A percentile compares a stretch with the other conserved stretches of the same genome.
These are phyloP conservation scores for Falco rusticolus DNA, from an alignment of 2,797 vertebrate species.

Conservation along the genomic window DNA sequence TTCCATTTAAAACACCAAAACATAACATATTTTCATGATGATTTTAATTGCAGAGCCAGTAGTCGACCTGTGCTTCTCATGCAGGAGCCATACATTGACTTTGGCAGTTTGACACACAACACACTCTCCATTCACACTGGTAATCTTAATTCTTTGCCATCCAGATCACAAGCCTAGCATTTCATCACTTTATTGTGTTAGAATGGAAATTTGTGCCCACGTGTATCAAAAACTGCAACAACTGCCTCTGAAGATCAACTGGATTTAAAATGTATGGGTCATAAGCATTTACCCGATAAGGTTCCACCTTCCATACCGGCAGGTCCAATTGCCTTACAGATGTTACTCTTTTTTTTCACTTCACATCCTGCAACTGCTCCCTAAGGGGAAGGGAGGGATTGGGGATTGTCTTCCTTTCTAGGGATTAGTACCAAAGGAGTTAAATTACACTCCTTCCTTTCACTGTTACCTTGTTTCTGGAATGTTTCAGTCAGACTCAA, in stretches of 20 bases:
- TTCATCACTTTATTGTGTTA: neutral
- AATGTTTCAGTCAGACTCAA: neutral
- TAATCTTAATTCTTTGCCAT: neutral
- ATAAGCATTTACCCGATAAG: neutral
- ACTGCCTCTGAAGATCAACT: neutral
- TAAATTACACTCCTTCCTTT: neutral
- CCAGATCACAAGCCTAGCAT: neutral
- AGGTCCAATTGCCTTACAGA: neutral
- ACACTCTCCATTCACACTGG: neutral
- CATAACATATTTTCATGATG: neutral
- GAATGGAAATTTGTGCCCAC: neutral
- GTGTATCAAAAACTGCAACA: neutral
- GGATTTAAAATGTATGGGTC: neutral
- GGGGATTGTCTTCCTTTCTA: neutral
- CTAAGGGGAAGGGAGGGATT: neutral
- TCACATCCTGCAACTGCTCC: neutral
- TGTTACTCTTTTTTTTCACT: neutral
- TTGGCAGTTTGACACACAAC: neutral
- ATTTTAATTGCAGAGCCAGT: neutral
- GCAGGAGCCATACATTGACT: too few relatives aligned
- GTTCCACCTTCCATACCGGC: neutral
- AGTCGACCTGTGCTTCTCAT: too few relatives aligned
- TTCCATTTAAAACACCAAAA: too few relatives aligned
- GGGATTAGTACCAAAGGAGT: neutral
- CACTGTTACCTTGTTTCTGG: neutral